Evolutionary conservation across 37 sponge, comb jelly and placozoan species (phyloP).

Genomic region (Aplysina aerophoba): DNA sequence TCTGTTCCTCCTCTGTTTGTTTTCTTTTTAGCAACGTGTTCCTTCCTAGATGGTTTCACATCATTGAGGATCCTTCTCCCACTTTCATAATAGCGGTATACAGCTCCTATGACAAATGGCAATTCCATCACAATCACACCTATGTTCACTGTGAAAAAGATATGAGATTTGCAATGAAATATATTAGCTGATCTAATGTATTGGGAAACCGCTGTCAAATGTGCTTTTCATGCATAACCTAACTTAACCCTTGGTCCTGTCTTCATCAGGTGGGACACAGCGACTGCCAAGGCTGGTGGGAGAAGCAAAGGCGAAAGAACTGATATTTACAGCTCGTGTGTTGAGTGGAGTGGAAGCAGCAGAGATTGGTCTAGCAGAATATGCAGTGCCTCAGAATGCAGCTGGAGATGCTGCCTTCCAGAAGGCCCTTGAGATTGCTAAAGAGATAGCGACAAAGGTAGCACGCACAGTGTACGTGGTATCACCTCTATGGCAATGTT

Average conservation of each 20-base stretch:
- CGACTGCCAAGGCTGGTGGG: too few species aligned
- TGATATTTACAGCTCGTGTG: constrained; percentile 93
- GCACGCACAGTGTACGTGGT: too few species aligned
- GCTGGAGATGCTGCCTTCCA: constrained; percentile 89
- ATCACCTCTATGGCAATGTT: too few species aligned
- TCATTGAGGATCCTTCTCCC: constrained; percentile 21
- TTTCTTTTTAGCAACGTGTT: neutral
- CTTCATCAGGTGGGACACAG: too few species aligned
- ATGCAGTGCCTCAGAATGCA: constrained; percentile 84
- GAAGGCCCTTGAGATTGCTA: constrained; percentile 86
- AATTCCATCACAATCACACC: too few species aligned
- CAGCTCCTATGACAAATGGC: constrained; percentile 22
- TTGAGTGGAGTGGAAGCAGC: constrained; percentile 81
- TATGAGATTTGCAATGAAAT: too few species aligned
- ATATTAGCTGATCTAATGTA: too few species aligned
- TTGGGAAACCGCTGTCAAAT: too few species aligned
- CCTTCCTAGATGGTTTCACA: constrained; percentile 6
- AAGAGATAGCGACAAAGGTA: constrained; percentile 79
- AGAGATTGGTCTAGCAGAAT: constrained; percentile 87
- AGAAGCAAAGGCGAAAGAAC: constrained; percentile 89
- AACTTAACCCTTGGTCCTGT: too few species aligned
- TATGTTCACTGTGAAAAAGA: too few species aligned
- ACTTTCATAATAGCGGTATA: constrained; percentile 30
- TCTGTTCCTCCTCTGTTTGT: neutral
- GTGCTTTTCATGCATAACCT: too few species aligned